Percentiles rank a stretch among this genome's conserved stretches.
These are phyloP conservation scores for Malaclemys terrapin DNA, from an alignment of 2,113 vertebrate species.

Conservation along the genomic window DNA sequence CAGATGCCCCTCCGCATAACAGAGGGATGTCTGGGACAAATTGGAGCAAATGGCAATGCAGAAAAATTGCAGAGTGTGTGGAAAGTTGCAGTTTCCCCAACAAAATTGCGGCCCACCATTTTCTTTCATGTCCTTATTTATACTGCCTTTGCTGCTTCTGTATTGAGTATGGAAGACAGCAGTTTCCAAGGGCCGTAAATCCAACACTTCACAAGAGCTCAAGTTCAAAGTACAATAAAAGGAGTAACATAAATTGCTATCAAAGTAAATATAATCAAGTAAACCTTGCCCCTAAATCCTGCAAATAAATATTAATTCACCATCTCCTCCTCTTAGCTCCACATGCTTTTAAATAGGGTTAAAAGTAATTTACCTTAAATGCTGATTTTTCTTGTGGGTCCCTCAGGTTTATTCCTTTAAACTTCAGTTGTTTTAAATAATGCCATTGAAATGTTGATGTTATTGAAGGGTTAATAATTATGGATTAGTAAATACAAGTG, in stretches of 20 bases:
- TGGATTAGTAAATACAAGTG: neutral
- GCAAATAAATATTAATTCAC: too few relatives aligned
- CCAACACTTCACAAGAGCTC: neutral
- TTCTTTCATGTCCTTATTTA: neutral
- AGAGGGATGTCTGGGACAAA: neutral
- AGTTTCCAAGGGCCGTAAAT: rapidly evolving
- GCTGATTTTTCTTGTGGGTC: neutral
- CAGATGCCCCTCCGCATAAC: neutral
- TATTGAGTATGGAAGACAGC: rapidly evolving
- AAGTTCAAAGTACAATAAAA: neutral
- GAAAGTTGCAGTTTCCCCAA: neutral
- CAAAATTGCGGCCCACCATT: neutral
- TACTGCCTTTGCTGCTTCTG: neutral
- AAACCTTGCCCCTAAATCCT: too few relatives aligned
- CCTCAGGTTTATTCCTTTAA: neutral
- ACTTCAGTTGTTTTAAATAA: neutral
- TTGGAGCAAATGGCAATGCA: neutral
- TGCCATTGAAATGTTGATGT: neutral
- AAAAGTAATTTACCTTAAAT: neutral
- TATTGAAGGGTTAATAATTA: neutral
- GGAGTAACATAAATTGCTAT: rapidly evolving
- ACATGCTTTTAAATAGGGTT: neutral
- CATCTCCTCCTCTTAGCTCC: neutral
- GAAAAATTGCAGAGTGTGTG: neutral
- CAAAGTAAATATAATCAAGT: neutral